Base-by-base conservation (phyloP, 2,797 vertebrate genomes). In the Psittacula echo region DNA sequence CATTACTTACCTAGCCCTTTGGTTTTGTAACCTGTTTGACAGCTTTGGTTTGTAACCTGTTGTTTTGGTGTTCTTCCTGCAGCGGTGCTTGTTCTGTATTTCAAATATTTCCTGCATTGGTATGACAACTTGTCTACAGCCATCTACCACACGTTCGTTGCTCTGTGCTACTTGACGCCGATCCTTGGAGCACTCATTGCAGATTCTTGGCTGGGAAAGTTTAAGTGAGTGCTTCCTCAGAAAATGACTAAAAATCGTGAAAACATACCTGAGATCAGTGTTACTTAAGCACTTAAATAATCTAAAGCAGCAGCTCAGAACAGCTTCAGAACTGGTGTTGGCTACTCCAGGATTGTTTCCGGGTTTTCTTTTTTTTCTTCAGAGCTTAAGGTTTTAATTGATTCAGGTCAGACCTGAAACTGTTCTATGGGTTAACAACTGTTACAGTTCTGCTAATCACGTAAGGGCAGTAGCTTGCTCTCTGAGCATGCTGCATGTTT, bases 131-230 rank as follows among this genome's bases (percentile, higher is more conserved):
- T 98, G 37, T 96, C 99, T 76, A 99, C 99, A 2, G 98, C 98
- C 79, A 98, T 99, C 97, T 99, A 99, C 95, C 99, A 99, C 84
- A 98, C 98, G 0, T 99, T 99, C 3, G 98, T 99, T 62, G 99
- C 99, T 67, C 95, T 99, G 45, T 99, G 99, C 97, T 99, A 99
- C 97, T 96, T 99, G 96, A 99, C 98, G 0, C 99, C 99, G 0
- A 98, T 99, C 89, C 98, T 99, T 4, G 99, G 99, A 51, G 99
- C 99, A 10, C 97, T 99, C 20, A 94, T 99, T 39, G 99, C 99
- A 0, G 99, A 99, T 93, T 99, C 99, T 20, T 99, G 99, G 99
- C 98, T 99, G 77, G 99, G 99, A 65, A 99, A 99, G 96, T 99
- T 99, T 91, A 99, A 98, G 99, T 99, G 96, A 98, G 99, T 98